Evolutionary conservation across 2,888 invertebrate species (phyloP).

Genomic region (Tipula lateralis): DNA sequence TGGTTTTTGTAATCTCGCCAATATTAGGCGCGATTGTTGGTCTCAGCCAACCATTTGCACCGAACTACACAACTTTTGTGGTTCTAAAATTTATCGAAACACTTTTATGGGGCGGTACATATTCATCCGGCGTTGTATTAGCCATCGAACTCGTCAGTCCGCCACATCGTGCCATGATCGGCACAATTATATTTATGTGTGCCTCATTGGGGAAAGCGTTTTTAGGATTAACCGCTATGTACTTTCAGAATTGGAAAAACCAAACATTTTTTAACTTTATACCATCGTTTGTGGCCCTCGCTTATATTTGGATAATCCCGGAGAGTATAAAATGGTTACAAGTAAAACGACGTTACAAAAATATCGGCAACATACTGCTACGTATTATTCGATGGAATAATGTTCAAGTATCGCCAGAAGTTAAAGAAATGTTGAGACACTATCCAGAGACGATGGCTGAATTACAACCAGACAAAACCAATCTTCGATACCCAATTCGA

Average conservation of each 20-base stretch:
- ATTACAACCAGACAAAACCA: neutral
- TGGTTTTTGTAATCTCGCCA: neutral
- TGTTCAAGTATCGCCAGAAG: neutral
- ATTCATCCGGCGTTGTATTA: constrained; percentile 60
- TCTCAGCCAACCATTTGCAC: neutral
- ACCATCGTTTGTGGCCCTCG: constrained; percentile 63
- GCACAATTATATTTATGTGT: constrained; percentile 63
- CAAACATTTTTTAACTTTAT: constrained; percentile 61
- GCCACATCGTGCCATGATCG: constrained; percentile 60
- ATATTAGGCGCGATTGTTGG: neutral
- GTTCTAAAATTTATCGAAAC: constrained; percentile 59
- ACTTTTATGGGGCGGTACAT: constrained; percentile 60
- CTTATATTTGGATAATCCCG: constrained; percentile 63
- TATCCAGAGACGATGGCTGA: neutral
- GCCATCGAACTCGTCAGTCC: constrained; percentile 77
- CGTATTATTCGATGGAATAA: constrained; percentile 51
- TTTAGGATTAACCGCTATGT: constrained; percentile 63
- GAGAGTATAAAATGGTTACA: constrained; percentile 75
- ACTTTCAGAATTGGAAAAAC: constrained; percentile 62
- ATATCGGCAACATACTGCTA: neutral
- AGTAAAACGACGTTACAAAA: constrained; percentile 52
- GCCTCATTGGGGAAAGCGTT: constrained; percentile 65
- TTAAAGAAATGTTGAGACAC: neutral
- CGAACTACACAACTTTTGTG: neutral
- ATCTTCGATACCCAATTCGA: neutral